Percentiles rank a stretch among this genome's conserved stretches.
Evolutionary conservation across 2,113 vertebrate genomes (phyloP).

Genomic region (Rafetus swinhoei): DNA sequence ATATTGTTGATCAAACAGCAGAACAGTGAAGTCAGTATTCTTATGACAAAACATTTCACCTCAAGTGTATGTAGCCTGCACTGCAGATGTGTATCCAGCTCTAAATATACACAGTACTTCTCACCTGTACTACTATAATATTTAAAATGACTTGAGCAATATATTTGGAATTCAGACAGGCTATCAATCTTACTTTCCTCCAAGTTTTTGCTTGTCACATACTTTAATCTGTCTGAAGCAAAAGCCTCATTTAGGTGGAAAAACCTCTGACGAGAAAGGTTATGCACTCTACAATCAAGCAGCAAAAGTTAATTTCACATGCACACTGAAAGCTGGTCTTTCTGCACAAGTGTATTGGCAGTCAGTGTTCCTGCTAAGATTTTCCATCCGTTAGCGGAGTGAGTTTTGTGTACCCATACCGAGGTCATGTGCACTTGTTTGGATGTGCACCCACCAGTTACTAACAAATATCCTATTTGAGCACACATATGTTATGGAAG

Average conservation of each 20-base stretch:
- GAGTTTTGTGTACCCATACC: no score
- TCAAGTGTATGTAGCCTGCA: neutral
- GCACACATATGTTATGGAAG: no score
- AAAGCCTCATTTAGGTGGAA: neutral
- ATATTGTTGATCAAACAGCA: neutral
- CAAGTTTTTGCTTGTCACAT: accelerated
- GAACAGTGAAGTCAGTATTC: accelerated
- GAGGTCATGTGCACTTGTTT: no score
- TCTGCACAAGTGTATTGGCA: accelerated
- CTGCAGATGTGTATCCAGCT: accelerated
- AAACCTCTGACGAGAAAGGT: neutral
- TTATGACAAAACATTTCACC: neutral
- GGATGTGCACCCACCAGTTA: no score
- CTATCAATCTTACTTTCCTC: neutral
- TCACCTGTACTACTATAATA: neutral
- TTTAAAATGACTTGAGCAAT: neutral
- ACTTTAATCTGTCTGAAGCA: neutral
- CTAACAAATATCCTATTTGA: no score
- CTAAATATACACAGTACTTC: accelerated
- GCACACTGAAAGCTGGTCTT: neutral
- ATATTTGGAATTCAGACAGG: neutral
- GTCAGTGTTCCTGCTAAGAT: no score
- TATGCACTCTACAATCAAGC: neutral
- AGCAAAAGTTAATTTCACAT: neutral
- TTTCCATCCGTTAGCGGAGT: no score